Evolutionary conservation across 2,888 invertebrate genomes (phyloP).

Genomic region (Aromia moschata): DNA sequence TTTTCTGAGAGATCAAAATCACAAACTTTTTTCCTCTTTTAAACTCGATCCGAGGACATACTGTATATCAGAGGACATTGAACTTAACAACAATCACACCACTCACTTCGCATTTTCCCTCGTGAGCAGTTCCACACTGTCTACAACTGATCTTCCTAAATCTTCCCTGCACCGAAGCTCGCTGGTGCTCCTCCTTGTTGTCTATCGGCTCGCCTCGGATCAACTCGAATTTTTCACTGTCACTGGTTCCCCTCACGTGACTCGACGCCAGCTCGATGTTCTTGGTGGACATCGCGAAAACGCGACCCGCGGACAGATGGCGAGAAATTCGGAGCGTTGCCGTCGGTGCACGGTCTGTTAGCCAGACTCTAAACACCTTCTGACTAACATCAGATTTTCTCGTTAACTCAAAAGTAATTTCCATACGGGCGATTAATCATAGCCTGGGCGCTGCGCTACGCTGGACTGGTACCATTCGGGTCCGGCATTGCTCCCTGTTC

Average conservation of each 20-base stretch:
- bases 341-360: background rate
- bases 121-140: constrained; percentile 46
- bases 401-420: constrained; percentile 23
- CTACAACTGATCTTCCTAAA: constrained; percentile 44
- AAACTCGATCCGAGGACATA: too few relatives aligned
- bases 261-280: constrained; percentile 5
- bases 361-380: background rate
- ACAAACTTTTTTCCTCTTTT: too few relatives aligned
- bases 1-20: too few relatives aligned
- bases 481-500: background rate
- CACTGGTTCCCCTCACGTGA: constrained; percentile 37
- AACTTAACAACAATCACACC: too few relatives aligned
- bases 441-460: constrained; percentile 15
- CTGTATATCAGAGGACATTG: too few relatives aligned
- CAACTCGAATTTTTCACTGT: constrained; percentile 42
- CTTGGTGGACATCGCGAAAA: constrained; percentile 10
- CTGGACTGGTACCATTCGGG: constrained; percentile 6
- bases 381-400: constrained; percentile 18
- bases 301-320: too few relatives aligned
- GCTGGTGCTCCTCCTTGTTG: constrained; percentile 16
- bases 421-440: constrained; percentile 22
- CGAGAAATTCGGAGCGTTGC: too few relatives aligned
- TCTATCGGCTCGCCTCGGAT: constrained; percentile 31
- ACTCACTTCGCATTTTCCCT: constrained; percentile 45
- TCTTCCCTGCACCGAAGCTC: constrained; percentile 29